Evolutionary conservation across 2,113 vertebrate genomes (phyloP).

Genomic region (Panthera tigris): DNA sequence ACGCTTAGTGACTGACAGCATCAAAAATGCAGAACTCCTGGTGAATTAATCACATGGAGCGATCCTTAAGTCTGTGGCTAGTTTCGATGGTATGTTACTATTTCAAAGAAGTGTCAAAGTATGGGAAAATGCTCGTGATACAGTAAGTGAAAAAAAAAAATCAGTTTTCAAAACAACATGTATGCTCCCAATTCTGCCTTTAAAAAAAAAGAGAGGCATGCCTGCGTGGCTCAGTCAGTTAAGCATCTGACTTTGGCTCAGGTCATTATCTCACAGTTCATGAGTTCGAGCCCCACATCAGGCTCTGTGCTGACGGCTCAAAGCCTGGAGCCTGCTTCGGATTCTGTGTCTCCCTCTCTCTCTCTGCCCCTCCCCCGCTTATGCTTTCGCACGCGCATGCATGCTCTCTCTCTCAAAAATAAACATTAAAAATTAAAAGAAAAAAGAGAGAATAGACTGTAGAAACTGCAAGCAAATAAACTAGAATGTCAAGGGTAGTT

Average conservation of each 20-base stretch:
- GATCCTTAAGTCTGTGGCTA: not conserved
- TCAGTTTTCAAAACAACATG: not conserved
- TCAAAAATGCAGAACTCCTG: not conserved
- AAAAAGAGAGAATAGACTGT: not conserved
- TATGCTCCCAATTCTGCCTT: not conserved
- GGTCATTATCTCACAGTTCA: no score
- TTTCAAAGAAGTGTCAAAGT: not conserved
- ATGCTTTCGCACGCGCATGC: no score
- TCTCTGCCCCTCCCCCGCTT: no score
- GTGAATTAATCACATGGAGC: not conserved
- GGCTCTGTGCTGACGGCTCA: no score
- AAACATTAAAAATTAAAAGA: not conserved
- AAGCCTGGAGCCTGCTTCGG: no score
- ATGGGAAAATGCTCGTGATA: not conserved
- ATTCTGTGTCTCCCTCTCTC: no score
- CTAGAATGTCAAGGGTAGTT: not conserved
- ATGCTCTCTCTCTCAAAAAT: no score
- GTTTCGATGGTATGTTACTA: not conserved
- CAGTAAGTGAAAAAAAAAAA: slow-evolving; percentile 27
- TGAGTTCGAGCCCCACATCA: no score
- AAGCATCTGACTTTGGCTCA: no score
- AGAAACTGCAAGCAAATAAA: slow-evolving; percentile 34
- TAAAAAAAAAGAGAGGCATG: not conserved
- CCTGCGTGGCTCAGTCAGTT: no score
- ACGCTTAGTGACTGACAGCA: not conserved